phyloP scores from a whole-genome alignment of 1,140 invertebrate genomes.

The Psix sp. region DNA sequence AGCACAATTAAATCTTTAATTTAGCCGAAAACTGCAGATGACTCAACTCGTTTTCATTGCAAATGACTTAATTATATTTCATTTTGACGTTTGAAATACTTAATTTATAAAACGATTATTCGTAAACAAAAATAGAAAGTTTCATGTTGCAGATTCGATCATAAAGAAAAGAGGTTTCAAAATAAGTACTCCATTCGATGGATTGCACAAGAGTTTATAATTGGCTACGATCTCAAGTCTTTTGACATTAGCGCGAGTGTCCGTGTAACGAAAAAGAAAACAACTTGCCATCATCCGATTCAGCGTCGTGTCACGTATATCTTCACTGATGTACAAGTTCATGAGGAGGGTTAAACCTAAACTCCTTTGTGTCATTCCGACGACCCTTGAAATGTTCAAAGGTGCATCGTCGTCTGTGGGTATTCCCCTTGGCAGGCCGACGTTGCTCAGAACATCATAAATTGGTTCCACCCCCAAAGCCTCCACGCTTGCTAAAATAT shows the following conservation, averaged over 20 bases:
- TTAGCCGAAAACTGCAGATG: no score
- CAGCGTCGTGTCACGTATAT: slow-evolving; percentile 80
- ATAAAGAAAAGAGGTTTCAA: background rate
- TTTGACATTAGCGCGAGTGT: slow-evolving; percentile 20
- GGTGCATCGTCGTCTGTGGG: slow-evolving; percentile 67
- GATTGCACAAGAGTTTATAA: slow-evolving; percentile 13
- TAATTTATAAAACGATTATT: no score
- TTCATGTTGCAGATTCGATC: slow-evolving; percentile 1
- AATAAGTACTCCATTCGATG: background rate
- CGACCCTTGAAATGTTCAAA: slow-evolving; percentile 76
- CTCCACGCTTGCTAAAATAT: slow-evolving; percentile 79
- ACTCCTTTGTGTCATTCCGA: slow-evolving; percentile 76
- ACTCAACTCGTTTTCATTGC: no score
- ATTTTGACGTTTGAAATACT: no score
- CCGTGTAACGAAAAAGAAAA: slow-evolving; percentile 15
- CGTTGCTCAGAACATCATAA: slow-evolving; percentile 72
- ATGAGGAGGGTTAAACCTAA: slow-evolving; percentile 80
- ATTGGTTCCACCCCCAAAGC: slow-evolving; percentile 79
- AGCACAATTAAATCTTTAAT: no score
- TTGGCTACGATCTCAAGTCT: slow-evolving; percentile 14
- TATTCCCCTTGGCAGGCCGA: slow-evolving; percentile 76
- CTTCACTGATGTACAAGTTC: slow-evolving; percentile 81
- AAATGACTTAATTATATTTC: no score
- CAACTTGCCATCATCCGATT: slow-evolving; percentile 81
- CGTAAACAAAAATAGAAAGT: no score